These are phyloP conservation scores for Acrobasis consociella DNA, from an alignment of 2,888 invertebrate genomes.

Conservation along the genomic window DNA sequence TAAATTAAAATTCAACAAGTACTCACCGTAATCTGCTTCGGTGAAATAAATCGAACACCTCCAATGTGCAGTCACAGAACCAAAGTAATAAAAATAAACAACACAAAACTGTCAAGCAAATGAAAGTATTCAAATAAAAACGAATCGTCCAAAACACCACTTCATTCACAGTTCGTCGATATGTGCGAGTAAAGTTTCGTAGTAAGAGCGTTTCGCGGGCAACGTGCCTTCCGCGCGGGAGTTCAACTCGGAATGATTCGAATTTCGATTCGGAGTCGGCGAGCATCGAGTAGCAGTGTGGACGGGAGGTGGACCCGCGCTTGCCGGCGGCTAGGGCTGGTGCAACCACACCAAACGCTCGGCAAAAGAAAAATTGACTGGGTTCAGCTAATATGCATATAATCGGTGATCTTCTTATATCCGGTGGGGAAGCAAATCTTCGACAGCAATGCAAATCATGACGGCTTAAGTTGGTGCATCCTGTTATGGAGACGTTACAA, in stretches of 20 bases:
- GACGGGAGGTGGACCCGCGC: conserved; percentile 33
- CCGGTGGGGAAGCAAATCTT: conserved; percentile 41
- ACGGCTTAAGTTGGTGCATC: conserved; percentile 27
- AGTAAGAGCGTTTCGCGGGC: conserved; percentile 49
- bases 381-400: conserved; percentile 61
- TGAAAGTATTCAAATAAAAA: conserved; percentile 55
- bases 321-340: conserved; percentile 25
- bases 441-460: conserved; percentile 28
- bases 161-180: conserved; percentile 62
- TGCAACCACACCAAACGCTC: conserved; percentile 33
- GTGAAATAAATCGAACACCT: conserved; percentile 73
- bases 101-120: conserved; percentile 69
- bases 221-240: conserved; percentile 58
- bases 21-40: conserved; percentile 76
- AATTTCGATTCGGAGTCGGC: conserved; percentile 26
- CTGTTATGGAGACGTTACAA: conserved; percentile 1
- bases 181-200: conserved; percentile 71
- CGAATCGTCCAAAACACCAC: conserved; percentile 61
- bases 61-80: conserved; percentile 73
- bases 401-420: conserved; percentile 62
- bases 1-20: conserved; percentile 69
- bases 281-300: conserved; percentile 25
- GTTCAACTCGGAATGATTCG: conserved; percentile 64
- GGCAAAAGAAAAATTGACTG: conserved; percentile 54
- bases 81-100: conserved; percentile 60